Conservation (phyloP, 2,888 invertebrate species). For the Dicyrtomina minuta region DNA sequence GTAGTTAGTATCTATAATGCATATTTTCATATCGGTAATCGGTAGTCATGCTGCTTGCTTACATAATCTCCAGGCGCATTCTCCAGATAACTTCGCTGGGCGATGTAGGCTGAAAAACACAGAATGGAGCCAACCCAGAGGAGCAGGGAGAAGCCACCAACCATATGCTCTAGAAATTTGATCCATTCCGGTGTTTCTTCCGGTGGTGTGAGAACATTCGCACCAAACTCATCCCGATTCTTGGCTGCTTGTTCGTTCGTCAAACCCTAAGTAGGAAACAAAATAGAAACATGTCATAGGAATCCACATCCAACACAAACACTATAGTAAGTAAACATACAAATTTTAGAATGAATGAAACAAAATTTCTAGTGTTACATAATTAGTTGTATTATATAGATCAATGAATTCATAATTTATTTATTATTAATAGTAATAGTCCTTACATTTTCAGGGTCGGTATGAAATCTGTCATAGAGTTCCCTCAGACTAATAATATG, state of each 20-base stretch:
- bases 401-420: no score
- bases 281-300: background rate
- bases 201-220: slow-evolving; percentile 49
- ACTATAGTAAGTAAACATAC: no score
- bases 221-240: slow-evolving; percentile 46
- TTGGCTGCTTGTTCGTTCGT: slow-evolving; percentile 36
- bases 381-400: no score
- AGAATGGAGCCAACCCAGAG: slow-evolving; percentile 44
- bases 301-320: background rate
- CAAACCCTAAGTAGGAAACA: slow-evolving; percentile 43
- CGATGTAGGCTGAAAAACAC: background rate
- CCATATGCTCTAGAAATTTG: slow-evolving; percentile 46
- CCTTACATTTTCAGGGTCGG: slow-evolving; percentile 59
- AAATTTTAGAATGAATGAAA: no score
- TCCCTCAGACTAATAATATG: slow-evolving; percentile 62
- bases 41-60: no score
- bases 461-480: slow-evolving; percentile 59
- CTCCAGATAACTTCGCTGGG: background rate
- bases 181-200: slow-evolving; percentile 44
- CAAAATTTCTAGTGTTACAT: no score
- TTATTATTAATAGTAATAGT: no score
- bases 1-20: no score
- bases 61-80: slow-evolving; percentile 19
- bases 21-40: no score
- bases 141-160: slow-evolving; percentile 51